A percentile compares a stretch with the other conserved stretches of the same genome.
phyloP scores from a whole-genome alignment of 2,888 invertebrate species.

The Thumatha senex region DNA sequence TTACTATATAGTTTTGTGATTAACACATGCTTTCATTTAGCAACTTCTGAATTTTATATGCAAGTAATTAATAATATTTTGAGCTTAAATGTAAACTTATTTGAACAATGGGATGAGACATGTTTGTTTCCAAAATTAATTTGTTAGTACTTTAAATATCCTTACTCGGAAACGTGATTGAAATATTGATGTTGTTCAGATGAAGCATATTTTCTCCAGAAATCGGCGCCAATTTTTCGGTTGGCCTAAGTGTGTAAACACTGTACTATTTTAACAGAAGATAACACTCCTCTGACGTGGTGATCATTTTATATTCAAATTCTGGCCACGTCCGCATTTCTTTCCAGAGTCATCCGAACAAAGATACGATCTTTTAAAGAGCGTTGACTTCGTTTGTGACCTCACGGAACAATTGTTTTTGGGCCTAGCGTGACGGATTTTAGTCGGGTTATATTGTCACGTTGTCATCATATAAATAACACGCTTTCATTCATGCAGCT shows the following conservation, averaged over 20 bases:
- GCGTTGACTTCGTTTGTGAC: slow-evolving; percentile 46
- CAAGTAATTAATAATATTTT: slow-evolving; percentile 17
- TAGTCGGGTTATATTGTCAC: slow-evolving; percentile 49
- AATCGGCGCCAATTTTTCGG: slow-evolving; percentile 46
- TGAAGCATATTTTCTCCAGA: slow-evolving; percentile 33
- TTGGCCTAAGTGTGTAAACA: slow-evolving; percentile 32
- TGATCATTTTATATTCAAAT: slow-evolving; percentile 40
- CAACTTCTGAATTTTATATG: slow-evolving; percentile 12
- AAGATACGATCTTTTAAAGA: slow-evolving; percentile 49
- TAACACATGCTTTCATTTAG: slow-evolving; percentile 11
- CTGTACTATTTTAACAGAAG: slow-evolving; percentile 39
- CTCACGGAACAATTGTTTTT: slow-evolving; percentile 50
- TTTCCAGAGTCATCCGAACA: slow-evolving; percentile 49
- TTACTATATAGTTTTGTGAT: slow-evolving; percentile 29
- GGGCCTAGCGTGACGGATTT: slow-evolving; percentile 52
- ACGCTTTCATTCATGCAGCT: slow-evolving; percentile 35
- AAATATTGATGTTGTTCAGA: slow-evolving; percentile 30
- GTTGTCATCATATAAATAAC: slow-evolving; percentile 45
- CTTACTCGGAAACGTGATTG: slow-evolving; percentile 29
- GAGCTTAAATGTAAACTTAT: slow-evolving; percentile 6
- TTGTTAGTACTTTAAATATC: slow-evolving; percentile 23
- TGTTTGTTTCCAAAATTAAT: slow-evolving; percentile 23
- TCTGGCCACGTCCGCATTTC: slow-evolving; percentile 48
- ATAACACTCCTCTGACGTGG: slow-evolving; percentile 26
- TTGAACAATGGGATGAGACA: slow-evolving; percentile 17